Percentiles rank a stretch among this genome's conserved stretches.
Conservation (phyloP, 92 coral and sea anemone species). For the Bergia sp. region DNA sequence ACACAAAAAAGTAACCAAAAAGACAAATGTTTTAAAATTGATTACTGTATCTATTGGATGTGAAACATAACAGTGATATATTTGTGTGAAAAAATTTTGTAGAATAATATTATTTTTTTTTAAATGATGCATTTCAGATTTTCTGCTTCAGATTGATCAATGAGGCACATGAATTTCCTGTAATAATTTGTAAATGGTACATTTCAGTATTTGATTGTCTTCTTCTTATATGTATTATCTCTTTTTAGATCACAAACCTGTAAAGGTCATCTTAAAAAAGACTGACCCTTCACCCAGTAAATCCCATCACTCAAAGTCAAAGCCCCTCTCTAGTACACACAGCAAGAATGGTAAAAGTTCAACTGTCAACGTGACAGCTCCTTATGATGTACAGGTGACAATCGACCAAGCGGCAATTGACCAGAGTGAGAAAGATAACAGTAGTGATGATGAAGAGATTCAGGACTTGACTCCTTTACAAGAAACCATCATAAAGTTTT, state of each 20-base stretch:
- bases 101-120: too few species aligned
- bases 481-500: slow-evolving; percentile 36
- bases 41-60: too few species aligned
- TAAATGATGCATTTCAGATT: too few species aligned
- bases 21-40: too few species aligned
- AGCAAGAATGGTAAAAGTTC: not conserved
- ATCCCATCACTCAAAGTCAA: not conserved
- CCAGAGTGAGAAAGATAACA: not conserved
- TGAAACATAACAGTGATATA: too few species aligned
- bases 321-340: not conserved
- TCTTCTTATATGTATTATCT: not conserved
- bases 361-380: not conserved
- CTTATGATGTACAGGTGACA: slow-evolving; percentile 36
- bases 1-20: too few species aligned
- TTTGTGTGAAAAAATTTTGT: too few species aligned
- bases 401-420: not conserved
- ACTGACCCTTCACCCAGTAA: slow-evolving; percentile 9
- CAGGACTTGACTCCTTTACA: slow-evolving; percentile 40
- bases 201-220: too few species aligned
- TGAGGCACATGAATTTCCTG: too few species aligned
- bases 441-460: slow-evolving; percentile 32
- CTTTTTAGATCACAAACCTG: slow-evolving; percentile 10
- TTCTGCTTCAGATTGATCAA: too few species aligned
- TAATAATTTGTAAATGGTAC: too few species aligned
- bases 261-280: slow-evolving; percentile 25